Evolutionary conservation across 2,888 invertebrate genomes (phyloP).

Genomic region (Eristalis pertinax): DNA sequence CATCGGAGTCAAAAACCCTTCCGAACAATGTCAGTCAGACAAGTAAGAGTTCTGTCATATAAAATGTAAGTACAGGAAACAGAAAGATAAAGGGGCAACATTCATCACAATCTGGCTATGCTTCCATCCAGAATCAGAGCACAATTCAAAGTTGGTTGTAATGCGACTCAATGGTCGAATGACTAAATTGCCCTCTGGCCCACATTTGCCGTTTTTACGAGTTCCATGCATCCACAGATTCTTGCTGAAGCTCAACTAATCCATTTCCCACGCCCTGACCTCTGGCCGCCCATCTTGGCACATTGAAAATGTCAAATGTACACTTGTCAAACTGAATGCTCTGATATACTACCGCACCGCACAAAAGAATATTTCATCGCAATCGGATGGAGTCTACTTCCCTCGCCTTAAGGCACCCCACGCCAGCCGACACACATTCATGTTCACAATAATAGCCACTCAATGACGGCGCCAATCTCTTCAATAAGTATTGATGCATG

Average conservation of each 20-base stretch:
- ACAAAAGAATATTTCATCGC: not conserved
- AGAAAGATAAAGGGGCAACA: too few relatives aligned
- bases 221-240: not conserved
- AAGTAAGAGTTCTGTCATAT: not conserved
- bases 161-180: not conserved
- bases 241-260: not conserved
- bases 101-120: not conserved
- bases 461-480: not conserved
- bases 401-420: not conserved
- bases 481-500: constrained; percentile 41
- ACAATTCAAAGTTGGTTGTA: not conserved
- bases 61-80: not conserved
- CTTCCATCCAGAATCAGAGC: not conserved
- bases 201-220: not conserved
- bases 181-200: not conserved
- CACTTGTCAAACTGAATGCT: not conserved
- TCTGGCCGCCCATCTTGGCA: not conserved
- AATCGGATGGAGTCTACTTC: not conserved
- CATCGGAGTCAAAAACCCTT: too few relatives aligned
- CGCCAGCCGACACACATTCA: not conserved
- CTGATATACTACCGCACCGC: not conserved
- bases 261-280: not conserved
- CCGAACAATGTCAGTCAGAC: too few relatives aligned
- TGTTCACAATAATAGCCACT: not conserved
- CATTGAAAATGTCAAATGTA: not conserved